Conservation (phyloP, 2,113 vertebrate genomes). For the Vicugna pacos region DNA sequence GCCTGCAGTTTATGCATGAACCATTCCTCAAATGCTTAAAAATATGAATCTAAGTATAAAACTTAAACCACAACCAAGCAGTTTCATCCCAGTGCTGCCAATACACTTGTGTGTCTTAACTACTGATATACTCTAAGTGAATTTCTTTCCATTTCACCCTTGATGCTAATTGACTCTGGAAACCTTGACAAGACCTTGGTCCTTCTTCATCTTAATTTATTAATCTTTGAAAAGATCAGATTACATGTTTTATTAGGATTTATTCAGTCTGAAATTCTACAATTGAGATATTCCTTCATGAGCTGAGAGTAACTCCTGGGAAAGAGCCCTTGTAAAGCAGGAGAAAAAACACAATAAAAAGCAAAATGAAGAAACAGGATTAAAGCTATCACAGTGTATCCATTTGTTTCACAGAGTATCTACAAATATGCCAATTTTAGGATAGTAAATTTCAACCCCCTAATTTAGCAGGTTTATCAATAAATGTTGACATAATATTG, state of each 20-base stretch:
- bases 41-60: background rate
- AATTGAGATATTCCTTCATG: background rate
- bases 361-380: background rate
- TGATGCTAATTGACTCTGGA: background rate
- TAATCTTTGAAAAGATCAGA: background rate
- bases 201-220: background rate
- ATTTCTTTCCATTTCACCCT: background rate
- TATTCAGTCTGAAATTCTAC: background rate
- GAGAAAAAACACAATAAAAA: background rate
- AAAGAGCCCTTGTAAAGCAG: background rate
- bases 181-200: background rate
- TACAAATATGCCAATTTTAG: background rate
- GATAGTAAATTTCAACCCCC: background rate
- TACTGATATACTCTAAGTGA: background rate
- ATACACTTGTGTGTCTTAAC: background rate
- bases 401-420: background rate
- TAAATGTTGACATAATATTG: slow-evolving; percentile 27
- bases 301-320: background rate
- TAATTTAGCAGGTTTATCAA: background rate
- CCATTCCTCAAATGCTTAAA: background rate
- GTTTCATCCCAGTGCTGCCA: background rate
- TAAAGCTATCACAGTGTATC: background rate
- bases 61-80: background rate
- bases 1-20: background rate
- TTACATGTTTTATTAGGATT: background rate